Conservation (phyloP, 2,888 invertebrate genomes). For the Geotrupes spiniger region DNA sequence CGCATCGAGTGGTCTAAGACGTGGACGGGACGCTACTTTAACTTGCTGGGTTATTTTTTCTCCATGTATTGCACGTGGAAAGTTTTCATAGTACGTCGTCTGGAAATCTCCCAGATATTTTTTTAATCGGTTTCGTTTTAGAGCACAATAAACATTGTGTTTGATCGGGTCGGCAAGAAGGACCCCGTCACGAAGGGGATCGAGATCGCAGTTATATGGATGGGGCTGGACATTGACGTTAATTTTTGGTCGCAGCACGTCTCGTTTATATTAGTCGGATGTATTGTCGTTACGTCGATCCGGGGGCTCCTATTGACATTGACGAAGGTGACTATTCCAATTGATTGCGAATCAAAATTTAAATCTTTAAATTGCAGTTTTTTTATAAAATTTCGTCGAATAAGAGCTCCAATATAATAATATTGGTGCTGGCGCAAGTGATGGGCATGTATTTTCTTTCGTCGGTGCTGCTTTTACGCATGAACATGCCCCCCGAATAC, state of each 20-base stretch:
- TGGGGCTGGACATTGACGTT: conserved; percentile 95
- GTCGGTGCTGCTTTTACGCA: conserved; percentile 92
- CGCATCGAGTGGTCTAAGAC: conserved; percentile 93
- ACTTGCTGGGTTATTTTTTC: conserved; percentile 97
- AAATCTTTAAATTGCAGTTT: conserved; percentile 67
- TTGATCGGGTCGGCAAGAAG: conserved; percentile 97
- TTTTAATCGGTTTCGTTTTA: conserved; percentile 49
- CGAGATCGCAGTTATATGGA: conserved; percentile 95
- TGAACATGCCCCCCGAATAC: conserved; percentile 99
- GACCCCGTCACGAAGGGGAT: conserved; percentile 96
- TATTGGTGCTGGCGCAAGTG: conserved; percentile 93
- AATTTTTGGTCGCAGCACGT: conserved; percentile 99
- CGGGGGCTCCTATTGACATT: conserved; percentile 92
- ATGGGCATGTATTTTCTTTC: conserved; percentile 99
- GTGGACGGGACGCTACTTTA: conserved; percentile 97
- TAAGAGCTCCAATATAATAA: conserved; percentile 97
- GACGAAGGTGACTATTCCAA: conserved; percentile 73
- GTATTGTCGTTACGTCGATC: conserved; percentile 97
- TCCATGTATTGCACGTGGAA: conserved; percentile 98
- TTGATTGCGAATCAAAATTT: neutral
- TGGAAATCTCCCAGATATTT: neutral
- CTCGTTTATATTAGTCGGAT: conserved; percentile 94
- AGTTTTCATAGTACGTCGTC: conserved; percentile 88
- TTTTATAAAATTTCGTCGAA: conserved; percentile 99
- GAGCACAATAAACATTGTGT: conserved; percentile 98